Base-by-base conservation (phyloP, 2,888 invertebrate species). In the Parnassius smintheus region DNA sequence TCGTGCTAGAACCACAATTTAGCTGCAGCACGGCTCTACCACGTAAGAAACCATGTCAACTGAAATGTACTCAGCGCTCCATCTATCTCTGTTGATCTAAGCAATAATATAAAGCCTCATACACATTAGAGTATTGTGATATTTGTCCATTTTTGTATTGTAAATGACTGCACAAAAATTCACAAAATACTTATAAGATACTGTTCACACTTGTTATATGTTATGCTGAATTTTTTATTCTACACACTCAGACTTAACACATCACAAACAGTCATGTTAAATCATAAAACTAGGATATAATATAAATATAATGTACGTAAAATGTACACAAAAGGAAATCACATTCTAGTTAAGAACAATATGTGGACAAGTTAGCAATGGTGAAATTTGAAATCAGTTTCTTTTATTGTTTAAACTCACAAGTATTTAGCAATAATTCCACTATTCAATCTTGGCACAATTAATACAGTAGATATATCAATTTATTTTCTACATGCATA, bases 381-480 rank as follows among this genome's bases (percentile, higher is more conserved):
- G 35, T 35, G 35, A 35, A 35, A 35, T 35, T 35, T 35, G 35
- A 35, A 4, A 35, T 35, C 25, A 35, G 7, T 35, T 35, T 35
- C 4, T 35, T 35, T 35, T 35, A 4, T 7, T 35, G 35, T 35
- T 35, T 35, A 35, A 35, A 35, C 35, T 35, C 4, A 35, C 35
- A 35, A 35, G 35, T 35, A 35, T 35, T 35, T 35, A 35, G 35
- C 35, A 35, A 35, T 35, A 35, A 35, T 35, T 35, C 3, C 35
- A 35, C 60, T 49, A 60, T 56, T 56, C 35, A 61, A 59, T 44
- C 52, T 62, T 62, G 64, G 62, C 65, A 64, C 64, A 53, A 49
- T 18, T 54, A n/a, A 18, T 54, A 10, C 44, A 54, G 9, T 13
- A 54, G 42, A 4, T 18, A 44, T 35, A 12, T 35, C 35, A 35